phyloP scores from a whole-genome alignment of 1,140 invertebrate species.

The Stegodyphus mimosarum region DNA sequence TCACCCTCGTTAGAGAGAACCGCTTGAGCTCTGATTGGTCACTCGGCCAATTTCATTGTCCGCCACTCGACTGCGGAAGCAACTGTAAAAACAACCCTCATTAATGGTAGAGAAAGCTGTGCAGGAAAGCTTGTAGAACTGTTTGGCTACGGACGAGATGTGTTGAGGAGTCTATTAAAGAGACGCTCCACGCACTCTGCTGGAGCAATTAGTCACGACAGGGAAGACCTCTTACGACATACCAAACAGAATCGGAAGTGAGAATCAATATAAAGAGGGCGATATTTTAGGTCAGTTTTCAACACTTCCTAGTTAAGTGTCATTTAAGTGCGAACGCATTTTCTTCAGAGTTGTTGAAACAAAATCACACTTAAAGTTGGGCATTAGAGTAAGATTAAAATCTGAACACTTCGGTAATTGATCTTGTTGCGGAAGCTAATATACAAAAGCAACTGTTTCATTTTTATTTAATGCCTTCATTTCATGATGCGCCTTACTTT shows the following conservation, averaged over 20 bases:
- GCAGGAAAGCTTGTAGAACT: too few relatives aligned
- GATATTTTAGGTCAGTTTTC: background rate
- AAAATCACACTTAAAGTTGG: too few relatives aligned
- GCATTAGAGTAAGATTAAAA: too few relatives aligned
- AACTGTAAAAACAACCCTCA: slow-evolving; percentile 22
- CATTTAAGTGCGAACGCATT: too few relatives aligned
- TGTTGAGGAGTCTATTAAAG: slow-evolving; percentile 6
- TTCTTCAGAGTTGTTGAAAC: too few relatives aligned
- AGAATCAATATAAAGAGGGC: slow-evolving; percentile 25
- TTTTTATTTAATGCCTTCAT: too few relatives aligned
- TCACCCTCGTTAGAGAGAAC: slow-evolving; percentile 20
- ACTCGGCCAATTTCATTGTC: slow-evolving; percentile 30
- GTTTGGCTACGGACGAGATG: background rate
- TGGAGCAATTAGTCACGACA: slow-evolving; percentile 1
- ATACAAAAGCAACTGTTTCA: too few relatives aligned
- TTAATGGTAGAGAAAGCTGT: background rate
- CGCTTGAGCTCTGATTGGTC: slow-evolving; percentile 35
- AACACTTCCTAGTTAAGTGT: too few relatives aligned
- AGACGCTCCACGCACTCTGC: background rate
- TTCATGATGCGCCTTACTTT: too few relatives aligned
- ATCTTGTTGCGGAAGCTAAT: too few relatives aligned
- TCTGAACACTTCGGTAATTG: too few relatives aligned
- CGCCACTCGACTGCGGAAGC: slow-evolving; percentile 9
- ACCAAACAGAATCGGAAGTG: slow-evolving; percentile 19
- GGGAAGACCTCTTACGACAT: slow-evolving; percentile 2